phyloP scores from a whole-genome alignment of 2,113 vertebrate genomes.

The Balaeniceps rex region DNA sequence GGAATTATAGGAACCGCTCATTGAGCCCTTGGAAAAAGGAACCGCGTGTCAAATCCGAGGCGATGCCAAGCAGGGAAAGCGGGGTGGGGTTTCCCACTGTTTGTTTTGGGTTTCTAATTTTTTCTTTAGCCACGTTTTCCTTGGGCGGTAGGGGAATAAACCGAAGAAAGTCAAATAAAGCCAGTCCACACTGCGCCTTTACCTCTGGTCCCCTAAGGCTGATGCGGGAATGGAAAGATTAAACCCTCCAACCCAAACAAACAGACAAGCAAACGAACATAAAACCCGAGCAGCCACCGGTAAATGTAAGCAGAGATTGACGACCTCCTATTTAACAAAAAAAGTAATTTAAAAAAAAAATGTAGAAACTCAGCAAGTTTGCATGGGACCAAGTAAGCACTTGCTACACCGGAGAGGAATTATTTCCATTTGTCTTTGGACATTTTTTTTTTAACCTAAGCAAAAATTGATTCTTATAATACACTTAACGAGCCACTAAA shows the following conservation, averaged over 20 bases:
- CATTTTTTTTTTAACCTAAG: not conserved
- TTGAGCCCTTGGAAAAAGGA: not conserved
- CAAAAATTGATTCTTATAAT: not conserved
- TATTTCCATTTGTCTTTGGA: not conserved
- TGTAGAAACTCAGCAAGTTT: not conserved
- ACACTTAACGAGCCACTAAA: not conserved
- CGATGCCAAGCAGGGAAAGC: not conserved
- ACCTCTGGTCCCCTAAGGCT: not conserved
- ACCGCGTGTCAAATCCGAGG: not conserved
- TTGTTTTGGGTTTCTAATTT: not conserved
- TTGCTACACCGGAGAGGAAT: not conserved
- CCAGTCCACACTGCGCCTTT: rapidly evolving
- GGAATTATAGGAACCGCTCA: not conserved
- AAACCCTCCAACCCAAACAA: not conserved
- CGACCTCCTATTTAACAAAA: too few relatives aligned
- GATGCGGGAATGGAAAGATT: rapidly evolving
- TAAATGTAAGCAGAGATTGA: not conserved
- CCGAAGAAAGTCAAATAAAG: not conserved
- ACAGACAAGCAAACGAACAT: not conserved
- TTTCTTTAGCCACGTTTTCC: not conserved
- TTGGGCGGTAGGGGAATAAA: not conserved
- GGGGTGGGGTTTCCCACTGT: not conserved
- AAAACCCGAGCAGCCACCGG: too few relatives aligned
- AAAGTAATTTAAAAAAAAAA: not conserved
- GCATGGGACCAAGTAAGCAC: not conserved